Evolutionary conservation across 2,113 vertebrate species (phyloP), one percentile per base, ranked within the genome.

Genomic region (Pleuronectes platessa): DNA sequence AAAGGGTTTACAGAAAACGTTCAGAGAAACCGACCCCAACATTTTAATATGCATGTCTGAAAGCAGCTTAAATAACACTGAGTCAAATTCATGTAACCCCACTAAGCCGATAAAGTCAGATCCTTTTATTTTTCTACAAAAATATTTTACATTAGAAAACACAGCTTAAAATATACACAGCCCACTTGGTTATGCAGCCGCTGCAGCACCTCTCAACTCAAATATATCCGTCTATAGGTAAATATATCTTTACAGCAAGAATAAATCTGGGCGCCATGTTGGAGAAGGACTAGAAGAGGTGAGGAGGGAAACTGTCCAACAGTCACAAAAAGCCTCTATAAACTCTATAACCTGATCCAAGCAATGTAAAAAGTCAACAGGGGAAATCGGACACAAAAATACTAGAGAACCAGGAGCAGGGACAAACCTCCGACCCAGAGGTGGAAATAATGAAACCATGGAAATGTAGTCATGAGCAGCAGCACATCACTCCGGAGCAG

Each of bases 111-210:
- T 70, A 11, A 70, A 80, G 27, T 84, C 21, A 61, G 58, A 62
- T 70, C 83, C 59, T 82, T 70, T 70, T 82, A 76, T 81, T 73
- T 94, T 93, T 82, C 21, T 94, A 93, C 71, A 94, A 95, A 95
- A 95, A 95, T 95, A 95, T 88, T 88, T 93, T 89, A 93, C 82
- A 90, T 90, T 89, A 93, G 62, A 94, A 94, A 95, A 94, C 82
- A 91, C 88, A 82, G 80, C 77, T 87, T 86, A 76, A 91, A 92
- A 93, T 94, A 90, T 86, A 94, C 88, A 92, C 79, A 80, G 72
- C 77, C 78, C 81, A 87, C 81, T 65, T 49, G 71, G 81, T 83
- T 87, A 79, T 89, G 86, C 87, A 88, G 80, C 68, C 76, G 74
- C 71, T 71, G 84, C 87, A 84, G 49, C 90, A 92, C 79, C 68